A percentile compares a stretch with the other conserved stretches of the same genome.
These are phyloP conservation scores for Anabas testudineus DNA, from an alignment of 2,797 vertebrate species.

Conservation along the genomic window DNA sequence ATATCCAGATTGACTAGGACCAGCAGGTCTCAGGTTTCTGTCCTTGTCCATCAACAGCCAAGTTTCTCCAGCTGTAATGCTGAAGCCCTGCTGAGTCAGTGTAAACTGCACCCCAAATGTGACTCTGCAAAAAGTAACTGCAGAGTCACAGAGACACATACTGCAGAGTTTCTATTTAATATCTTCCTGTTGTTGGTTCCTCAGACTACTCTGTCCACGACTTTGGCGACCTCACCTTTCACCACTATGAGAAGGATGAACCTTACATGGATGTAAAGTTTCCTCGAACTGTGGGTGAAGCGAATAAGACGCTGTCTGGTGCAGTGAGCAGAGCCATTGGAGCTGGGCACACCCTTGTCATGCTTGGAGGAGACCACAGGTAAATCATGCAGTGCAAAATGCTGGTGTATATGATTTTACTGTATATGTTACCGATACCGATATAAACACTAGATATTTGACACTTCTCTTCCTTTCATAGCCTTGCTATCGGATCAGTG, in stretches of 20 bases:
- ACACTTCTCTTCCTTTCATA: conserved; percentile 61
- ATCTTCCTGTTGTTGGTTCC: not conserved
- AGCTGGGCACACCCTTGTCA: conserved; percentile 91
- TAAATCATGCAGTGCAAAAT: conserved; percentile 52
- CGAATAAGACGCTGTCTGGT: conserved; percentile 89
- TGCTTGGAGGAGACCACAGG: conserved; percentile 98
- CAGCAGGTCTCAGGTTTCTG: not conserved
- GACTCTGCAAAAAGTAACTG: not conserved
- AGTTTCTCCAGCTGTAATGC: not conserved
- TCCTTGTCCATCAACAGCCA: not conserved
- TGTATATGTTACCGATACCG: not conserved
- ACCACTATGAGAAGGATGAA: conserved; percentile 89
- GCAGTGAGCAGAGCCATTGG: conserved; percentile 89
- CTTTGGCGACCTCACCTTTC: conserved; percentile 94
- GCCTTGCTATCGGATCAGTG: conserved; percentile 94
- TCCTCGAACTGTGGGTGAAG: conserved; percentile 93
- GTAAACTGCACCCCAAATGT: not conserved
- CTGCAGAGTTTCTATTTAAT: not conserved
- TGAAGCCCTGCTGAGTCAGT: not conserved
- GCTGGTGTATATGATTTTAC: not conserved
- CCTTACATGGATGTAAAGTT: conserved; percentile 89
- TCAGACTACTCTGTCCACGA: conserved; percentile 93
- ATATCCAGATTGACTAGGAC: not conserved
- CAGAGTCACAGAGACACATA: no score
- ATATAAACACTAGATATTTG: not conserved